A percentile compares a stretch with the other conserved stretches of the same genome.
Conservation (phyloP, 1,140 invertebrate species). For the Atopsyche davidsoni region DNA sequence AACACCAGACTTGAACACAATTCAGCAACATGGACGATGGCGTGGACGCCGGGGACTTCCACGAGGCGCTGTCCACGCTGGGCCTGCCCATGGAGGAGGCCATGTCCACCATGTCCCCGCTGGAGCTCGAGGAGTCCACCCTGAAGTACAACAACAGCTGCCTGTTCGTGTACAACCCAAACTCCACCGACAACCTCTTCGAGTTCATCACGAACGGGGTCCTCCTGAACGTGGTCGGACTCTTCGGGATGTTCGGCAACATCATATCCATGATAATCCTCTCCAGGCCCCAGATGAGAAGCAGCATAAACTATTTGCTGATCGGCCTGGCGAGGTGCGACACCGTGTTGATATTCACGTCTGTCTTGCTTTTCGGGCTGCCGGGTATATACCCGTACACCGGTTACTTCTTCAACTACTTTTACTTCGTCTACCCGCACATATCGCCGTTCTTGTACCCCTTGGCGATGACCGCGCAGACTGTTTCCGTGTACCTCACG, state of each 20-base stretch:
- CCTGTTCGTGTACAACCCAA: slow-evolving; percentile 41
- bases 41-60: slow-evolving; percentile 1
- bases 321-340: slow-evolving; percentile 88
- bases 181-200: slow-evolving; percentile 52
- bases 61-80: slow-evolving; percentile 7
- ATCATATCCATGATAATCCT: slow-evolving; percentile 85
- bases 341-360: slow-evolving; percentile 79
- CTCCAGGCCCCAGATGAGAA: slow-evolving; percentile 86
- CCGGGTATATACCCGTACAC: slow-evolving; percentile 78
- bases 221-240: slow-evolving; percentile 71
- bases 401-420: slow-evolving; percentile 67
- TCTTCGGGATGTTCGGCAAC: slow-evolving; percentile 85
- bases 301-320: slow-evolving; percentile 88
- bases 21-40: slow-evolving; percentile 14
- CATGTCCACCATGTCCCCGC: slow-evolving; percentile 2
- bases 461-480: slow-evolving; percentile 80
- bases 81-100: slow-evolving; percentile 6
- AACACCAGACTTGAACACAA: too few species aligned
- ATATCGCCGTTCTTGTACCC: slow-evolving; percentile 81
- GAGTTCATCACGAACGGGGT: slow-evolving; percentile 82
- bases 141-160: slow-evolving; percentile 17
- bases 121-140: background rate
- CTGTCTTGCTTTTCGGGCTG: slow-evolving; percentile 81
- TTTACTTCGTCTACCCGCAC: slow-evolving; percentile 71
- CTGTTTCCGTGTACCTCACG: slow-evolving; percentile 91